Percentiles rank a stretch among this genome's conserved stretches.
phyloP scores from a whole-genome alignment of 2,797 vertebrate genomes.

The Scomberomorus guttatus region DNA sequence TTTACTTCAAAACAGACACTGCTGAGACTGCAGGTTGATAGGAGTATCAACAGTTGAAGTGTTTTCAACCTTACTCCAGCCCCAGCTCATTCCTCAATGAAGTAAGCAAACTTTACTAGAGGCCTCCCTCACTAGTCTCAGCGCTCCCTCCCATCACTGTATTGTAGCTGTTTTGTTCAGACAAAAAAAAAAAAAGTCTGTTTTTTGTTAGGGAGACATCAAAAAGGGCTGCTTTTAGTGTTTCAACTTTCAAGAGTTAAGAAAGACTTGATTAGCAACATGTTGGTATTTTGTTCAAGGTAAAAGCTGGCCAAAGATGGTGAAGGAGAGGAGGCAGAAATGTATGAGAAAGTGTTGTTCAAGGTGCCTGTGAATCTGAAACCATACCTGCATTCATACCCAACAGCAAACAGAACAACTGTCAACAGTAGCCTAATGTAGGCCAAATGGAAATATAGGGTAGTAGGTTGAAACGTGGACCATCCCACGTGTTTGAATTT shows the following conservation, averaged over 20 bases:
- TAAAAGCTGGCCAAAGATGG: slow-evolving; percentile 50
- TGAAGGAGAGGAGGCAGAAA: slow-evolving; percentile 23
- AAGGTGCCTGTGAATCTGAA: slow-evolving; percentile 44
- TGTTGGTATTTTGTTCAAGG: slow-evolving; percentile 66
- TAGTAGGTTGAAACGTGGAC: slow-evolving; percentile 28
- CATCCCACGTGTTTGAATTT: slow-evolving; percentile 37
- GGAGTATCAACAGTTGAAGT: slow-evolving; percentile 69
- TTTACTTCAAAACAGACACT: slow-evolving; percentile 63
- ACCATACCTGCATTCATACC: slow-evolving; percentile 16
- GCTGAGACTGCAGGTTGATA: slow-evolving; percentile 58
- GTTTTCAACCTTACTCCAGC: slow-evolving; percentile 60
- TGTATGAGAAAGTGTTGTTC: slow-evolving; percentile 12
- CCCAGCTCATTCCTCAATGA: slow-evolving; percentile 60
- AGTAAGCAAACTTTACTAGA: slow-evolving; percentile 62
- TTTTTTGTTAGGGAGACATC: slow-evolving; percentile 76
- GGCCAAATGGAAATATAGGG: slow-evolving; percentile 38
- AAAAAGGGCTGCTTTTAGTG: slow-evolving; percentile 66
- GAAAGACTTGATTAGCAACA: slow-evolving; percentile 63
- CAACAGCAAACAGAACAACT: slow-evolving; percentile 26
- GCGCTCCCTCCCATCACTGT: slow-evolving; percentile 36
- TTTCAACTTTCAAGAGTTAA: slow-evolving; percentile 63
- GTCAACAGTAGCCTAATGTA: slow-evolving; percentile 50
- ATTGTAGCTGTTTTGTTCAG: slow-evolving; percentile 62
- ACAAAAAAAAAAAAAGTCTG: slow-evolving; percentile 63
- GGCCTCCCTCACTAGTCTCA: slow-evolving; percentile 45